Base-by-base conservation (phyloP, 1,140 invertebrate species). In the Pachypsylla venusta region DNA sequence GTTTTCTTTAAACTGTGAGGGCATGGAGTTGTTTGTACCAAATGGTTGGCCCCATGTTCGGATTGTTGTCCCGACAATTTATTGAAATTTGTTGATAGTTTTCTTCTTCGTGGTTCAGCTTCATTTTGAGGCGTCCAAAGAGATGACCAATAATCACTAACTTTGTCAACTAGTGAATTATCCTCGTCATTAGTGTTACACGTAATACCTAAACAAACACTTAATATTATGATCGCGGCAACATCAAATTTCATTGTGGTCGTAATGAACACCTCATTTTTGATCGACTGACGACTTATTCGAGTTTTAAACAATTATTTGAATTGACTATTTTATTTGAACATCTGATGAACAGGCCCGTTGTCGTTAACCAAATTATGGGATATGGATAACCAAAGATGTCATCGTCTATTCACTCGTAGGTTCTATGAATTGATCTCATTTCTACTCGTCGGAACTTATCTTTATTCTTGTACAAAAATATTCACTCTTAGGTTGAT, bases 221-320 rank as follows among this genome's bases (percentile, higher is more conserved):
- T 48, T 48, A 48, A 48, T 22, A 48, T 22, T 48, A 48, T n/a
- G n/a, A n/a, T 48, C 22, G 42, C 5, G 16, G 22, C 42, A 22
- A n/a, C n/a, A 48, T n/a, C 5, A 48, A 48, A 10, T 48, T 48
- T 48, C 42, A 48, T 48, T 48, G 42, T 48, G 42, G 22, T 19
- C 5, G 42, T 10, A 5, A 48, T 48, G 16, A 3, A 48, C 42
- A 3, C 16, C n/a, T 48, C 42, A 48, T 48, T 48, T 48, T 48
- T 35, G 7, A 7, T 35, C 7, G 30, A n/a, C 30, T 35, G 7
- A 35, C n/a, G 30, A 35, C 7, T 35, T 35, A n/a, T 24, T 12
- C 48, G 22, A 20, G 12, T 53, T 53, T 7, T 53, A 20, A 53
- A 53, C 22, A 55, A 55, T 55, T 24, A 20, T 55, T 55, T 55